A percentile compares a stretch with the other conserved stretches of the same genome.
phyloP scores from a whole-genome alignment of 2,113 vertebrate species.

The Sciurus niger region DNA sequence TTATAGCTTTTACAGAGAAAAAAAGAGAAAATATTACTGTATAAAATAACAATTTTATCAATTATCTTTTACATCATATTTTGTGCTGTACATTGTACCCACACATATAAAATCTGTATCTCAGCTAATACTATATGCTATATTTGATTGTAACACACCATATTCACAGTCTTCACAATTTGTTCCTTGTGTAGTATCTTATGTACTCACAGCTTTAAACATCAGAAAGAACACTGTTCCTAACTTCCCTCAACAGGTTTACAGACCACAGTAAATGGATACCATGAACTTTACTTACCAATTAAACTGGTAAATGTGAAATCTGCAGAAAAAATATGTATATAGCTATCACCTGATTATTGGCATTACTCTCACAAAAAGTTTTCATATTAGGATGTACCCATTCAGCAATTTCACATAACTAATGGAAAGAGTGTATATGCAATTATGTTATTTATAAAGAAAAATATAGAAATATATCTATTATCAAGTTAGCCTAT shows the following conservation, averaged over 20 bases:
- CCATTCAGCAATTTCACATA: neutral
- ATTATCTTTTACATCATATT: neutral
- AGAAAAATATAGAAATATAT: neutral
- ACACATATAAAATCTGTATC: neutral
- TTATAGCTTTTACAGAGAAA: neutral
- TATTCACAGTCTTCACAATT: neutral
- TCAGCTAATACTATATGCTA: neutral
- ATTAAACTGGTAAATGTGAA: neutral
- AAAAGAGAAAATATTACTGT: slow-evolving; percentile 9
- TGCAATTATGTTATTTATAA: neutral
- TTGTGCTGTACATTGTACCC: neutral
- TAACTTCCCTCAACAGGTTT: neutral
- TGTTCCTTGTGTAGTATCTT: neutral
- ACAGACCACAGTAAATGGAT: neutral
- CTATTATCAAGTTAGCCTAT: neutral
- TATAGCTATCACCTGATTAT: neutral
- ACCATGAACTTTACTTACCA: neutral
- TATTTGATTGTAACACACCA: neutral
- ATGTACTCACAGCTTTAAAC: neutral
- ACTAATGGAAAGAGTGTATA: neutral
- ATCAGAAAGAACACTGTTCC: neutral
- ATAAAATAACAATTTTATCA: neutral
- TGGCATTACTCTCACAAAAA: neutral
- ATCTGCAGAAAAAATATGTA: neutral
- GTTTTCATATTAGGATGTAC: neutral